A percentile compares a stretch with the other conserved stretches of the same genome.
These are phyloP conservation scores for Metopia argyrocephala DNA, from an alignment of 2,888 invertebrate genomes.

Conservation along the genomic window DNA sequence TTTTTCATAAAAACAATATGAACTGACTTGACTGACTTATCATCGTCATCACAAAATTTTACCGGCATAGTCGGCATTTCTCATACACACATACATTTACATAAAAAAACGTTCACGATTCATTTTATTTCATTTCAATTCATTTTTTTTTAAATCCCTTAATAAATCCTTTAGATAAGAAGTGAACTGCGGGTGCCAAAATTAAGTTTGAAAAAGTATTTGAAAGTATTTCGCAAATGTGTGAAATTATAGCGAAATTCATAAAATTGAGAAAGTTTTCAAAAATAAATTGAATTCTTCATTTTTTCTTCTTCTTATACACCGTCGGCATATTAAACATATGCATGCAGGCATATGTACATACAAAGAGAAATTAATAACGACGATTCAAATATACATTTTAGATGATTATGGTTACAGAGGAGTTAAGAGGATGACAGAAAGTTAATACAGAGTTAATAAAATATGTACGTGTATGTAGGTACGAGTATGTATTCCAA, in stretches of 20 bases:
- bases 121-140: background rate
- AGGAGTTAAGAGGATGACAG: too few species aligned
- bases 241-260: slow-evolving; percentile 9
- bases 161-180: background rate
- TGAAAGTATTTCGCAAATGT: slow-evolving; percentile 18
- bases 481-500: too few species aligned
- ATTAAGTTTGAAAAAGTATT: background rate
- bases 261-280: slow-evolving; percentile 23
- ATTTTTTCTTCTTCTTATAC: too few species aligned
- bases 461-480: too few species aligned
- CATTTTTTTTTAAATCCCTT: slow-evolving; percentile 33
- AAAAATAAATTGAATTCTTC: slow-evolving; percentile 29
- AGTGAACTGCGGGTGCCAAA: background rate
- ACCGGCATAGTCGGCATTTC: background rate
- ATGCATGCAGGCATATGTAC: too few species aligned
- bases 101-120: background rate
- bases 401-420: too few species aligned
- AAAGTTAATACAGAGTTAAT: too few species aligned
- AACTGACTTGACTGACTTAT: too few species aligned
- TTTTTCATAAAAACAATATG: slow-evolving; percentile 54
- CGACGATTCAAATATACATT: too few species aligned
- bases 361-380: too few species aligned
- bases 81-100: background rate
- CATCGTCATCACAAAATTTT: slow-evolving; percentile 11
- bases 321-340: too few species aligned